Evolutionary conservation across 2,113 vertebrate genomes (phyloP).

Genomic region (Elachura formosa): DNA sequence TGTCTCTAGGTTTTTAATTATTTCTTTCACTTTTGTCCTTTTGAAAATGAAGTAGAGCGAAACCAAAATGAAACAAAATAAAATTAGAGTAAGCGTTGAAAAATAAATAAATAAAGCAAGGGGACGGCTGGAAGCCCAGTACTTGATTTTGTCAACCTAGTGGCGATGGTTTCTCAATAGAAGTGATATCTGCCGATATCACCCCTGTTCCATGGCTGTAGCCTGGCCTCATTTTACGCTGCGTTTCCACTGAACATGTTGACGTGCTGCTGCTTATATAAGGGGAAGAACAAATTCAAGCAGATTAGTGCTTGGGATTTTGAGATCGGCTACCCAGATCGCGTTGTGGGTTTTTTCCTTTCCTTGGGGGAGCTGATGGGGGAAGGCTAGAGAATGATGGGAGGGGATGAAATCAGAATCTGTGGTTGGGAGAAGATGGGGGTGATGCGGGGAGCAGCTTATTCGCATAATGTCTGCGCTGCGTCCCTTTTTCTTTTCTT

Average conservation of each 20-base stretch:
- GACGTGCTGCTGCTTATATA: slow-evolving; percentile 81
- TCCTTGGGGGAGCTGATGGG: slow-evolving; percentile 59
- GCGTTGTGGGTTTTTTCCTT: slow-evolving; percentile 50
- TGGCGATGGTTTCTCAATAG: slow-evolving; percentile 55
- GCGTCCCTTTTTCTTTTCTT: slow-evolving; percentile 64
- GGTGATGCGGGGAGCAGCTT: slow-evolving; percentile 70
- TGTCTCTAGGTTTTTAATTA: slow-evolving; percentile 48
- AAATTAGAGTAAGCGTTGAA: not conserved
- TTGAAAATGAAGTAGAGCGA: slow-evolving; percentile 8
- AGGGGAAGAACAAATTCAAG: slow-evolving; percentile 74
- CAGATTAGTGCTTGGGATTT: slow-evolving; percentile 78
- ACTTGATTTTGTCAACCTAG: slow-evolving; percentile 38
- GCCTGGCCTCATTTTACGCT: slow-evolving; percentile 72
- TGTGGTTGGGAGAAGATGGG: slow-evolving; percentile 53
- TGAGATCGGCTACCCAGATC: slow-evolving; percentile 76
- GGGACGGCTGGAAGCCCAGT: not conserved
- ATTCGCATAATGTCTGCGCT: slow-evolving; percentile 72
- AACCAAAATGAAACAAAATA: slow-evolving; percentile 6
- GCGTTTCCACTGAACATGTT: slow-evolving; percentile 74
- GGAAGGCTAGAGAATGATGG: slow-evolving; percentile 57
- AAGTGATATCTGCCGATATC: slow-evolving; percentile 55
- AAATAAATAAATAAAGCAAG: slow-evolving; percentile 36
- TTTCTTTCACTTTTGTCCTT: slow-evolving; percentile 54
- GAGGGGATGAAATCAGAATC: slow-evolving; percentile 55
- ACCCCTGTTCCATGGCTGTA: slow-evolving; percentile 54